These are phyloP conservation scores for Dufourea novaeangliae DNA, from an alignment of 1,140 invertebrate genomes.

Conservation along the genomic window DNA sequence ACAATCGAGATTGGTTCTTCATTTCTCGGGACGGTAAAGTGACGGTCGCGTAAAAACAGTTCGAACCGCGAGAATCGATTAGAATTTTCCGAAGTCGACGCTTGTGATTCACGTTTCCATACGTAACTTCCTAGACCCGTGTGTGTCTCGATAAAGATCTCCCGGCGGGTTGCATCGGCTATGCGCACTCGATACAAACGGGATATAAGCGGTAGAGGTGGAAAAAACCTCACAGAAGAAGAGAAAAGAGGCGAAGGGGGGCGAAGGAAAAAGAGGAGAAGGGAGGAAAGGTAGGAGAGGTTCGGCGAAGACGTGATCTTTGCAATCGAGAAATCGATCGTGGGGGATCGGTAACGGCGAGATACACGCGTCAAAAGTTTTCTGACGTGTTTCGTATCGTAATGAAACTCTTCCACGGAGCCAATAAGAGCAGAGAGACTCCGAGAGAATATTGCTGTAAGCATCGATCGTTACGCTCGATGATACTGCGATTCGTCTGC, in stretches of 20 bases:
- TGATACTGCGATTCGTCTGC: slow-evolving; percentile 33
- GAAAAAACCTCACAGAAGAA: slow-evolving; percentile 7
- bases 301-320: slow-evolving; percentile 50
- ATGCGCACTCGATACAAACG: slow-evolving; percentile 42
- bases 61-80: slow-evolving; percentile 32
- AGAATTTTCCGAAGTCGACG: slow-evolving; percentile 45
- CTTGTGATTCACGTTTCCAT: slow-evolving; percentile 48
- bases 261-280: background rate
- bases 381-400: slow-evolving; percentile 50
- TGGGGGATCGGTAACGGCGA: slow-evolving; percentile 43
- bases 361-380: slow-evolving; percentile 28
- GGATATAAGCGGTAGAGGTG: slow-evolving; percentile 11
- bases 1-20: background rate
- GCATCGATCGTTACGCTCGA: slow-evolving; percentile 41
- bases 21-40: background rate
- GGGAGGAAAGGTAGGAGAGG: slow-evolving; percentile 11
- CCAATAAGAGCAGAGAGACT: slow-evolving; percentile 13
- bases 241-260: background rate
- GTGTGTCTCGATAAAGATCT: slow-evolving; percentile 46
- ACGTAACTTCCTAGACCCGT: slow-evolving; percentile 46
- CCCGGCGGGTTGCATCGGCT: slow-evolving; percentile 45
- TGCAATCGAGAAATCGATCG: slow-evolving; percentile 51
- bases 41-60: background rate
- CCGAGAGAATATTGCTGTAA: background rate
- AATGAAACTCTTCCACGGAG: slow-evolving; percentile 36